These are phyloP conservation scores for Ectobius pallidus DNA, from an alignment of 2,888 invertebrate species.

Conservation along the genomic window DNA sequence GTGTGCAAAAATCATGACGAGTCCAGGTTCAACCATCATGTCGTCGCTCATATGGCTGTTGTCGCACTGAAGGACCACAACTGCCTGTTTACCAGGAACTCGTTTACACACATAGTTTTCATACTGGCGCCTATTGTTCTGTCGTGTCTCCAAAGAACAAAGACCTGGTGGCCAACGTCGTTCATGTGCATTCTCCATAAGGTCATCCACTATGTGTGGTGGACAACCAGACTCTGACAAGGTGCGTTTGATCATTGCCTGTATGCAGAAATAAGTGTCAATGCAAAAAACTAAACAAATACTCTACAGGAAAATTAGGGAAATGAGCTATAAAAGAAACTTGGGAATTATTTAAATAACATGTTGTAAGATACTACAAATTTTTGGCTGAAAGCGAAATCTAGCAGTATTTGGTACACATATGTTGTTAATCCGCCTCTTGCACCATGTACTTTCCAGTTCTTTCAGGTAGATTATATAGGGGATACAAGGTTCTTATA, in stretches of 20 bases:
- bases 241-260: conserved; percentile 93
- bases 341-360: no score
- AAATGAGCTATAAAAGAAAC: no score
- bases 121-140: conserved; percentile 90
- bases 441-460: no score
- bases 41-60: conserved; percentile 95
- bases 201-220: conserved; percentile 87
- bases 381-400: no score
- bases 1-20: conserved; percentile 98
- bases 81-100: conserved; percentile 95
- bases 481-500: no score
- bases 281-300: no score
- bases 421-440: no score
- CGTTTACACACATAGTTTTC: conserved; percentile 94
- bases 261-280: conserved; percentile 47
- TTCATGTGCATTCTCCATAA: conserved; percentile 98
- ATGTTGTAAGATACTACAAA: background rate
- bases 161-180: conserved; percentile 93
- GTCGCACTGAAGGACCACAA: conserved; percentile 92
- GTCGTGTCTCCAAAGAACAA: conserved; percentile 90
- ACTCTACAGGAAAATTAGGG: no score
- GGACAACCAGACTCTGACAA: conserved; percentile 94
- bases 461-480: no score
- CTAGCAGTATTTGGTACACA: no score
- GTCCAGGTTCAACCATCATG: conserved; percentile 94